phyloP scores from a whole-genome alignment of 2,113 vertebrate genomes.

The Mus pahari region DNA sequence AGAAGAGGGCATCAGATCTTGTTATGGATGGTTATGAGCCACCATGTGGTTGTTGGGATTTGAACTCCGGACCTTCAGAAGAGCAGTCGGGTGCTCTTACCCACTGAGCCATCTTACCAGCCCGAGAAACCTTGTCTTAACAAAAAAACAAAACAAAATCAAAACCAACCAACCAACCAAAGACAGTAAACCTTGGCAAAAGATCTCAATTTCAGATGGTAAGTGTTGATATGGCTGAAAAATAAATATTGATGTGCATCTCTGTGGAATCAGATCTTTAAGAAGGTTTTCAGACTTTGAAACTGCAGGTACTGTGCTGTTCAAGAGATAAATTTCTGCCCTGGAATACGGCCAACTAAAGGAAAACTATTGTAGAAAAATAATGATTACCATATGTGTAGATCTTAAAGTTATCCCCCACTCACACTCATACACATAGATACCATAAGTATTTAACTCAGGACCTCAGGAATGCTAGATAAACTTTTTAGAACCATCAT shows the following conservation, averaged over 20 bases:
- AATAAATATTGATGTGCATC: neutral
- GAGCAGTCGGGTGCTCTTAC: no score
- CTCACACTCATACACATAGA: no score
- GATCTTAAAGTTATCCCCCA: neutral
- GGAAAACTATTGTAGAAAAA: neutral
- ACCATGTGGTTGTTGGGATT: no score
- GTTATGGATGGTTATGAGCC: no score
- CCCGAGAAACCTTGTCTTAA: neutral
- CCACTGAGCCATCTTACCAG: no score
- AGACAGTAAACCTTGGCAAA: neutral
- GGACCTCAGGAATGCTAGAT: neutral
- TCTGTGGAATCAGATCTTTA: neutral
- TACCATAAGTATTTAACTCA: neutral
- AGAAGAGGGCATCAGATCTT: no score
- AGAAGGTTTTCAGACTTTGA: neutral
- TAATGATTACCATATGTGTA: neutral
- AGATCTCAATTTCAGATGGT: constrained; percentile 28
- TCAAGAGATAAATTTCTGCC: neutral
- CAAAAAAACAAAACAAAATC: no score
- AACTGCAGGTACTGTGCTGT: neutral
- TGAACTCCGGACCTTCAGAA: no score
- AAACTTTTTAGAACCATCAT: neutral
- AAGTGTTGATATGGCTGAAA: neutral
- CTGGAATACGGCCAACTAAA: neutral
- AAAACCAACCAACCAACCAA: no score